These are phyloP conservation scores for Vanessa cardui DNA, from an alignment of 2,888 invertebrate species.

Conservation along the genomic window DNA sequence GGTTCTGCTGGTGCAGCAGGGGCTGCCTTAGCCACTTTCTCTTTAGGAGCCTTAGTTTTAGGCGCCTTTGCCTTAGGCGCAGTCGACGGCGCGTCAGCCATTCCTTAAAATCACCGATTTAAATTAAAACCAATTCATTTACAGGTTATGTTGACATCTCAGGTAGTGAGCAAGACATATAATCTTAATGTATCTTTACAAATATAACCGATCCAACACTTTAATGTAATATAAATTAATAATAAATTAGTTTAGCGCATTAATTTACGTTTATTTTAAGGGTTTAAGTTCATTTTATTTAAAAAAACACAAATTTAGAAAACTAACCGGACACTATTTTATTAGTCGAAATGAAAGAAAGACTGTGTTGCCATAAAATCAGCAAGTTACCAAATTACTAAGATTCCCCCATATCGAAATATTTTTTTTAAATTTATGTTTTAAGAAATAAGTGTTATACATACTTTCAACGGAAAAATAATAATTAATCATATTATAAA, in stretches of 20 bases:
- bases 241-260: slow-evolving; percentile 16
- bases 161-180: slow-evolving; percentile 40
- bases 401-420: background rate
- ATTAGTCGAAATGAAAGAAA: slow-evolving; percentile 68
- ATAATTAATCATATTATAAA: too few species aligned
- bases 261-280: slow-evolving; percentile 29
- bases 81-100: slow-evolving; percentile 85
- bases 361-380: slow-evolving; percentile 54
- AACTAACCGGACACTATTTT: slow-evolving; percentile 74
- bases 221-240: slow-evolving; percentile 36
- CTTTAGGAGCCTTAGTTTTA: slow-evolving; percentile 83
- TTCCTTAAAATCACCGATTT: slow-evolving; percentile 70
- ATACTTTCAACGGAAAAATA: too few species aligned
- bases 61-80: slow-evolving; percentile 80
- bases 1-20: slow-evolving; percentile 81
- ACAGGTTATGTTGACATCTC: slow-evolving; percentile 79
- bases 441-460: background rate
- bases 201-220: slow-evolving; percentile 53
- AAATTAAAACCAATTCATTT: slow-evolving; percentile 43
- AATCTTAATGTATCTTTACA: slow-evolving; percentile 63
- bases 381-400: background rate
- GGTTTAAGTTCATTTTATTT: slow-evolving; percentile 36
- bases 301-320: slow-evolving; percentile 49
- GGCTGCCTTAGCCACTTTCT: slow-evolving; percentile 81
- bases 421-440: background rate